A percentile compares a stretch with the other conserved stretches of the same genome.
Conservation (phyloP, 2,888 invertebrate genomes). For the Ormia ochracea region DNA sequence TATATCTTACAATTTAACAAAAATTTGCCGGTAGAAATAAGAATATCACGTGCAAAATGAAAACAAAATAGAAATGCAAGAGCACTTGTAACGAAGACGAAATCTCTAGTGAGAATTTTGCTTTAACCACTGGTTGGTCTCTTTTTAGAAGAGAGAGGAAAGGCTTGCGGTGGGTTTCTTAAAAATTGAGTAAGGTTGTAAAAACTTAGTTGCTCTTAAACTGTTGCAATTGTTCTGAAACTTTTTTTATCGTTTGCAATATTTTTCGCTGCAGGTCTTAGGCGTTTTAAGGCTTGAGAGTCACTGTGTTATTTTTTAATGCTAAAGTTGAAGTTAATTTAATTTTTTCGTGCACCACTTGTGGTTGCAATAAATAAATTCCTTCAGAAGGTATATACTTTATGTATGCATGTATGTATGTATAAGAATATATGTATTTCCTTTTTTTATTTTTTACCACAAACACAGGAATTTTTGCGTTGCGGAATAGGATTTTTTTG, state of each 20-base stretch:
- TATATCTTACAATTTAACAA: constrained; percentile 59
- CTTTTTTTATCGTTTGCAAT: constrained; percentile 25
- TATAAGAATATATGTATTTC: background rate
- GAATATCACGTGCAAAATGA: constrained; percentile 54
- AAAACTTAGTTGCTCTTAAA: constrained; percentile 20
- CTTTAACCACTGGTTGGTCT: background rate
- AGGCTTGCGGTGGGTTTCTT: constrained; percentile 21
- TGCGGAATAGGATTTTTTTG: background rate
- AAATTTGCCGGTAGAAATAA: constrained; percentile 62
- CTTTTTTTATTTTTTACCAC: background rate
- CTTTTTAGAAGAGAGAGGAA: background rate
- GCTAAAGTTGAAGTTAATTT: constrained; percentile 55
- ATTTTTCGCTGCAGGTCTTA: constrained; percentile 31
- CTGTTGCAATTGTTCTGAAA: background rate
- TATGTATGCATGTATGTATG: too few species aligned
- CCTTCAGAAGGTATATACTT: constrained; percentile 52
- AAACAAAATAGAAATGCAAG: constrained; percentile 47
- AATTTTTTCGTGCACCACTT: constrained; percentile 40
- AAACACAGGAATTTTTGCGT: background rate
- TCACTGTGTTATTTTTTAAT: constrained; percentile 47
- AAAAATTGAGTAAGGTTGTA: constrained; percentile 60
- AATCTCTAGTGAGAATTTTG: constrained; percentile 7
- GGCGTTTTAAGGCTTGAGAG: constrained; percentile 58
- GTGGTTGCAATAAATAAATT: constrained; percentile 48
- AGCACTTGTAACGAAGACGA: background rate